A percentile compares a stretch with the other conserved stretches of the same genome.
These are phyloP conservation scores for Cydia pomonella DNA, from an alignment of 1,140 invertebrate genomes.

Conservation along the genomic window DNA sequence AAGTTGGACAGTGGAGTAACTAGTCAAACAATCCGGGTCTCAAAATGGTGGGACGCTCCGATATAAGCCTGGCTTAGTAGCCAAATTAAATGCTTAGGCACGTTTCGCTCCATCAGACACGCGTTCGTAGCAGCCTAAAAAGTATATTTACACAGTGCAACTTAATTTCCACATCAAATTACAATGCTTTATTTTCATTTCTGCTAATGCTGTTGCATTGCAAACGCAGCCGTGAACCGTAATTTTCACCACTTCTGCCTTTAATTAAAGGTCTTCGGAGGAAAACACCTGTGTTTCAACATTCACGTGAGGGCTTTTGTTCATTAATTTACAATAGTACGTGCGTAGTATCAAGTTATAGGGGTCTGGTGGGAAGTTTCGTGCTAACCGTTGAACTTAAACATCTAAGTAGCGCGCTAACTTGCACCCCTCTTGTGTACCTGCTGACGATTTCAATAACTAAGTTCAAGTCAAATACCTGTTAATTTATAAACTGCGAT, in stretches of 20 bases:
- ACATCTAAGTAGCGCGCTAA: slow-evolving; percentile 46
- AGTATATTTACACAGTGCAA: background rate
- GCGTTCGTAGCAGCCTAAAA: slow-evolving; percentile 13
- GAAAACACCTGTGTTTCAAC: slow-evolving; percentile 24
- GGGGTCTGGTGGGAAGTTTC: slow-evolving; percentile 43
- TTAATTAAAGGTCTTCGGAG: slow-evolving; percentile 25
- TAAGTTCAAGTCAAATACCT: slow-evolving; percentile 47
- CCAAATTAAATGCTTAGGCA: slow-evolving; percentile 56
- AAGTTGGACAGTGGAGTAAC: slow-evolving; percentile 69
- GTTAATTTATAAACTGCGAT: slow-evolving; percentile 32
- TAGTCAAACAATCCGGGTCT: slow-evolving; percentile 59
- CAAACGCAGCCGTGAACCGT: background rate
- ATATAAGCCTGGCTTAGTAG: slow-evolving; percentile 51
- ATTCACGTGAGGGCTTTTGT: slow-evolving; percentile 6
- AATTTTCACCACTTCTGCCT: slow-evolving; percentile 14
- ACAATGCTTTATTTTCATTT: slow-evolving; percentile 2
- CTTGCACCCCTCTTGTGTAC: slow-evolving; percentile 43
- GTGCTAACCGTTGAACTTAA: slow-evolving; percentile 47
- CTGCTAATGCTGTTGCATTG: background rate
- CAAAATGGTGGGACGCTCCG: slow-evolving; percentile 39
- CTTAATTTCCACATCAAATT: slow-evolving; percentile 4
- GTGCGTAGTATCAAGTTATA: slow-evolving; percentile 39
- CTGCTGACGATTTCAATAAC: slow-evolving; percentile 52
- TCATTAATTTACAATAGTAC: slow-evolving; percentile 33
- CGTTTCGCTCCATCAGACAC: slow-evolving; percentile 37